Base-by-base conservation (phyloP, 2,888 invertebrate species). In the Epistrophe grossulariae region DNA sequence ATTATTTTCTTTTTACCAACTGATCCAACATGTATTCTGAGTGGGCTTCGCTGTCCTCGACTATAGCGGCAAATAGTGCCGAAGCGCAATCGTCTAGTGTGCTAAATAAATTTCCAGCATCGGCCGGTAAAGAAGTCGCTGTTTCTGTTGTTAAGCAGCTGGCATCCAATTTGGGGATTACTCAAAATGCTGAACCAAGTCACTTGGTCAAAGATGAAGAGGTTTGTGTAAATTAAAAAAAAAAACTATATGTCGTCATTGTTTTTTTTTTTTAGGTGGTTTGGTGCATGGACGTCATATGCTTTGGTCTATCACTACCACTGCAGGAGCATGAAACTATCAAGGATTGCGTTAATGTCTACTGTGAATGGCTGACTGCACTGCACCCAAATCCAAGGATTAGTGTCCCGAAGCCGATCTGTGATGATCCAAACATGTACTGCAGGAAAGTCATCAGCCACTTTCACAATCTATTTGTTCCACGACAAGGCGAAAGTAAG, bases 331-430 rank as follows among this genome's bases (percentile, higher is more conserved):
- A 98, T 92, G 98, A 98, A 90, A 97, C 98, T 0, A 96, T 99
- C 71, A 96, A 98, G 88, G 98, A 99, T 93, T 99, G 99, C 92
- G 99, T 99, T 55, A 97, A 97, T 91, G 97, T 99, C 45, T 99
- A 99, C 91, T 99, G 98, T 92, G 98, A 99, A 91, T 99, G 99
- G 99, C 94, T 99, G 88, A 96, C 97, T 0, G 97, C 98, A 4
- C 94, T 99, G 88, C 95, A 97, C 89, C 96, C 96, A 31, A 95
- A 95, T 35, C 97, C 98, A 1, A 97, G 97, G 90, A 95, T 97
- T 73, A 97, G 97, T 89, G 97, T 99, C 19, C 99, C 99, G 0
- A 95, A 95, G 89, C 98, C 99, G 0, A 96, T 99, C 13, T 94
- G 96, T 59, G 97, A 97, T 78, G 97, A 98, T 91, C 98, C 99